Percentiles rank a stretch among this genome's conserved stretches.
Evolutionary conservation across 2,113 vertebrate species (phyloP).

Genomic region (Tenebrosternarchus preto): DNA sequence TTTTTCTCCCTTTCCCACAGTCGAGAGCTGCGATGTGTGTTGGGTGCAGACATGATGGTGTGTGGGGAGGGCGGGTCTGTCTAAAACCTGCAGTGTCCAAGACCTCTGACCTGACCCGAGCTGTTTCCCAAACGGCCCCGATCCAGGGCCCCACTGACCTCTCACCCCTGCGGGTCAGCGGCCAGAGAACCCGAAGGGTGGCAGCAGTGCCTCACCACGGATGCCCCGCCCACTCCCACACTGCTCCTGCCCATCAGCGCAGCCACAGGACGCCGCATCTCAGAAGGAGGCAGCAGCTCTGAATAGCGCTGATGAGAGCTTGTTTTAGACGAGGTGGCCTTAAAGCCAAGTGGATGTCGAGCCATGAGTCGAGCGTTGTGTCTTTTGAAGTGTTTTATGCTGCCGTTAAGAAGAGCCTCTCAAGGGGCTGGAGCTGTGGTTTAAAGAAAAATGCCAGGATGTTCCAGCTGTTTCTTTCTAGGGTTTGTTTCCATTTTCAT

Average conservation of each 20-base stretch:
- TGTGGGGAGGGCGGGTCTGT: neutral
- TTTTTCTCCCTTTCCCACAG: neutral
- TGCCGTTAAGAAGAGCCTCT: too few relatives aligned
- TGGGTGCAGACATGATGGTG: slow-evolving; percentile 13
- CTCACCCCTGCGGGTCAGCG: slow-evolving; percentile 16
- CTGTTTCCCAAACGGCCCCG: neutral
- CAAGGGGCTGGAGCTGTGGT: too few relatives aligned
- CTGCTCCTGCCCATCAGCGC: neutral
- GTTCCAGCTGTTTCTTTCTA: too few relatives aligned
- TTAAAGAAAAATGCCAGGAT: too few relatives aligned
- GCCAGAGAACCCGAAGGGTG: neutral
- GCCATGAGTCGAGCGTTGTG: neutral
- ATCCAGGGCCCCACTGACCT: slow-evolving; percentile 1
- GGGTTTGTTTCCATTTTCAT: neutral
- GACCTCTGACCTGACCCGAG: slow-evolving; percentile 9
- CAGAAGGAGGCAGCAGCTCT: neutral
- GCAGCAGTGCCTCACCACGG: too few relatives aligned
- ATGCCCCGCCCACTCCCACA: neutral
- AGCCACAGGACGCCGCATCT: neutral
- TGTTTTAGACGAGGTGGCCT: slow-evolving; percentile 14
- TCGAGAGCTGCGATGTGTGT: slow-evolving; percentile 35
- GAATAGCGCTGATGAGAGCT: neutral
- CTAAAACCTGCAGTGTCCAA: slow-evolving; percentile 2
- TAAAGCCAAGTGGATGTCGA: neutral
- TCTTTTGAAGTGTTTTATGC: too few relatives aligned